Base-by-base conservation (phyloP, 2,113 vertebrate species). In the Epinephelus cyanopodus region DNA sequence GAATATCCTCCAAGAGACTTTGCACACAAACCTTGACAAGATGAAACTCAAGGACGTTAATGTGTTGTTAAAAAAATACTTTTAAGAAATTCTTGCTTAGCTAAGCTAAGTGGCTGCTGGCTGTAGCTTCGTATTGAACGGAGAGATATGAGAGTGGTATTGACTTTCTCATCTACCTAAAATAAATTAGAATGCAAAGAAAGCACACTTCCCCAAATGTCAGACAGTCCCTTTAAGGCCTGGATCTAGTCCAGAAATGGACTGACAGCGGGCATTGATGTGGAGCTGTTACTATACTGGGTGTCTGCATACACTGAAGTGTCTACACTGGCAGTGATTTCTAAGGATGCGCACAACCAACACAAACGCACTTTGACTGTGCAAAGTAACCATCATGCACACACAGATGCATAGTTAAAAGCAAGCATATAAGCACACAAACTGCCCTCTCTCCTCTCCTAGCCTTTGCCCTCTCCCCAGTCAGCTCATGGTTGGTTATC, bases 401-500 rank as follows among this genome's bases (percentile, higher is more conserved):
- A 42, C n/a, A 58, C 11, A 62, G 3, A 42, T 10, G 8, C 33
- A 8, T 10, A 17, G 9, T 19, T 37, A 68, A 62, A 72, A 73
- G 3, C 62, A 23, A 63, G 63, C 23, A 2, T 64, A 29, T 13
- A 23, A 18, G 52, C 19, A 6, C 68, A 71, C 58, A 23, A 14
- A 39, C 14, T 69, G 42, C 53, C 75, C 39, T 18, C 74, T 84
- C 67, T 70, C 64, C 81, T 63, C 63, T 21, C 72, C 53, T 58
- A 2, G 27, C n/a, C 78, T 77, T 58, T 17, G 75, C 77, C 79
- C 77, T 88, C 86, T 90, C 82, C 79, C 81, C 74, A 23, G 75
- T 81, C 79, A 75, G 87, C 78, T 81, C 82, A 56, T 72, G 81
- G 84, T 90, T 75, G 88, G 74, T 84, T 81, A 77, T 92, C 80